These are phyloP conservation scores for Propithecus perrieri DNA, from an alignment of 2,797 vertebrate species.

Conservation along the genomic window DNA sequence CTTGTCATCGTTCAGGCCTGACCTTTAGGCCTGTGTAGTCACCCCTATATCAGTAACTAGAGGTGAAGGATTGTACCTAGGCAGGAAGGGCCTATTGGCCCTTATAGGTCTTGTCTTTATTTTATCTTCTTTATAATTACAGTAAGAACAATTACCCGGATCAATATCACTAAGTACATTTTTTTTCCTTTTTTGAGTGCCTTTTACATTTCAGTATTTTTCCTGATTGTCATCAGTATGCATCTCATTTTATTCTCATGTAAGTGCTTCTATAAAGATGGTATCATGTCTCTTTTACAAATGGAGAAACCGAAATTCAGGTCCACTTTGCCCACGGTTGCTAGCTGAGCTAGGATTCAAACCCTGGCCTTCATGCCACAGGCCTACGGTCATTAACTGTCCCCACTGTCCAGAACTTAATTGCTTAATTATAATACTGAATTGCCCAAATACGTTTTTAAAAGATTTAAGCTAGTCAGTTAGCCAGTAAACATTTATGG, in stretches of 20 bases:
- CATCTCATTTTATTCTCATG: background rate
- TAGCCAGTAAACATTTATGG: background rate
- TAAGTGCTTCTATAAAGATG: background rate
- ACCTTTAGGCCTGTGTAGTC: background rate
- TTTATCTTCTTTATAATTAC: background rate
- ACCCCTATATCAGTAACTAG: background rate
- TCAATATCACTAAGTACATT: background rate
- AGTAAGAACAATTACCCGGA: background rate
- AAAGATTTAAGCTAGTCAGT: background rate
- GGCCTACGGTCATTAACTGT: background rate
- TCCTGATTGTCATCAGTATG: background rate
- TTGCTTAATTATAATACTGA: background rate
- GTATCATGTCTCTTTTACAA: background rate
- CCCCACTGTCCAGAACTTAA: no score
- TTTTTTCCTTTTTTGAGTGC: background rate
- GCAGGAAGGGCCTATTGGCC: background rate
- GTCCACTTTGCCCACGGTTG: background rate
- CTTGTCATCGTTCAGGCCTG: background rate
- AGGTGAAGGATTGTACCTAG: background rate
- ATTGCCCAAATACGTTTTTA: background rate
- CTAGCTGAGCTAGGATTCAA: background rate
- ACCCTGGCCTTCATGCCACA: background rate
- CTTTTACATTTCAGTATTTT: constrained; percentile 9
- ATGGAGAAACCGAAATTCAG: background rate
- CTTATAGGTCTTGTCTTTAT: background rate